Evolutionary conservation across 2,797 vertebrate genomes (phyloP), one percentile per base, ranked within the genome.

Genomic region (Spea hammondii): DNA sequence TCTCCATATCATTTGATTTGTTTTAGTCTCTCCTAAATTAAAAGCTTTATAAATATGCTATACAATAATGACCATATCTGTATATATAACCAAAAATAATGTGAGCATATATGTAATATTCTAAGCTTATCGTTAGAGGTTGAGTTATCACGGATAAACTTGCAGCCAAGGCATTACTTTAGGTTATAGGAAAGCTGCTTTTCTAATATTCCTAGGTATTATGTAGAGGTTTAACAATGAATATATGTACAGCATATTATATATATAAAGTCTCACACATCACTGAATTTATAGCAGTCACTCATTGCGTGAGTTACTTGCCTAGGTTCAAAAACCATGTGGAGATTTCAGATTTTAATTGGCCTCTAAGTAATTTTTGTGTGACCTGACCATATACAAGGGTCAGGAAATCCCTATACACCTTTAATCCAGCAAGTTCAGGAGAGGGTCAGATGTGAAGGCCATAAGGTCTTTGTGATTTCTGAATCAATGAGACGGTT

Each of bases 401-500:
- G 74, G 79, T 82, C 70, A 77, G 59, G 65, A 82, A 82, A 77
- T 82, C 79, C 75, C 79, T 54, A 44, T 67, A 74, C 75, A 73
- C 55, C 70, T 77, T 73, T 82, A 82, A 82, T 82, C 79, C 75
- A 82, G 64, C 54, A 77, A 60, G 65, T 82, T 77, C 72, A 65
- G 65, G 55, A 73, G 69, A 45, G 72, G 75, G 70, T 82, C 79
- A 82, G 57, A 82, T 75, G 75, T 82, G 74, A 67, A 77, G 62
- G 76, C 59, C 72, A 75, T 45, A 60, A 44, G 57, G 57, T 57
- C 70, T 49, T 49, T 68, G 14, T 77, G 48, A 66, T 72, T 73
- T 77, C 67, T 8, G n/a, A 82, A 82, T 82, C 74, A 82, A 82
- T 82, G 60, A 68, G 74, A 77, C 54, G 79, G 65, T 73, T 11